Base-by-base conservation (phyloP, 2,797 vertebrate species). In the Hoplostethus mediterraneus region DNA sequence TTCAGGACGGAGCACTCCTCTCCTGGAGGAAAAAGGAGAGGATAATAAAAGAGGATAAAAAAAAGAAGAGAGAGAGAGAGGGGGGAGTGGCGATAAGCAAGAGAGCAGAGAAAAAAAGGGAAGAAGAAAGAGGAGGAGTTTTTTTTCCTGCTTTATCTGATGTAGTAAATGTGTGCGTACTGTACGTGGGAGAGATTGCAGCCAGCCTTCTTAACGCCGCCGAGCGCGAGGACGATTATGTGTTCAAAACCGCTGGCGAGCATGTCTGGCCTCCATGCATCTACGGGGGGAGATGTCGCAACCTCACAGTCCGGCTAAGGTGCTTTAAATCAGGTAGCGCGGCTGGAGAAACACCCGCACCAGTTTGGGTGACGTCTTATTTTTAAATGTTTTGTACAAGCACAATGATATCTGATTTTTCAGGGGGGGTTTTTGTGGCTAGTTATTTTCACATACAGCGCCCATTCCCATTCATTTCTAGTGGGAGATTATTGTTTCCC, bases 11-110 rank as follows among this genome's bases (percentile, higher is more conserved):
- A 88, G 85, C 85, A 81, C 80, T 87, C 83, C 82, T 88, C 83
- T 77, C 77, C 81, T 75, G 71, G 78, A 72, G 85, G 75, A 64
- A 89, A 81, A 86, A 86, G 58, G 77, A 68, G 55, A 73, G 84
- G 77, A 87, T 84, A 90, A 89, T 89, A 90, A 92, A 87, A 86
- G 61, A 80, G 86, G 83, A 88, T 88, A 21, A 80, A 81, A 91
- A 74, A 75, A 59, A 52, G 68, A 61, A 33, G 66, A 74, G 61
- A 54, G 67, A 58, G 75, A 67, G 62, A 38, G 54, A 6, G 33
- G 33, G 60, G 51, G 67, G 77, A 36, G 63, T 36, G 38, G 87
- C 12, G 75, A 87, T 87, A 87, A 89, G 89, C 55, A 82, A 79
- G 67, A 61, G 84, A 73, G 84, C 67, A 59, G 67, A 45, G 31